Evolutionary conservation across 2,113 vertebrate species (phyloP), one percentile per base, ranked within the genome.

Genomic region (Saimiri boliviensis): DNA sequence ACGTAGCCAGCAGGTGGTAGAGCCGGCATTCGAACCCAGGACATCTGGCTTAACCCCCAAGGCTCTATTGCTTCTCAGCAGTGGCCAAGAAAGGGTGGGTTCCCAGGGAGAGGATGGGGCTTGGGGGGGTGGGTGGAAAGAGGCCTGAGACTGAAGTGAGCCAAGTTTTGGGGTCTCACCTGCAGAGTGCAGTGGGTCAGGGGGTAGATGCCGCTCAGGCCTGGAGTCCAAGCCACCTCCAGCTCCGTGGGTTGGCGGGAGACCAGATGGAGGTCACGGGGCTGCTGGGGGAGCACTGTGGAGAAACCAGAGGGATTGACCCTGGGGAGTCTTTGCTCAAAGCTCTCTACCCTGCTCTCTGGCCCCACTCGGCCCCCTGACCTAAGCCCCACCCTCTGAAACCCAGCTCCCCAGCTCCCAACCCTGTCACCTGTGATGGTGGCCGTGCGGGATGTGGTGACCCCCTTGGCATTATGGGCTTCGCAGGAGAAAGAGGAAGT

Each of bases 401-500:
- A 32, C 63, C 71, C 47, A 35, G 9, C 32, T 60, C 52, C 77
- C 73, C 19, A 5, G 11, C n/a, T 60, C 52, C 77, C 73, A 19
- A 5, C 68, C 23, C 54, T 52, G n/a, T 98, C 70, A 99, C 99
- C 99, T 74, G 98, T 99, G 97, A 99, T 97, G 37, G 98, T 98
- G 9, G 99, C 99, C 0, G 99, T 99, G 32, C 98, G 99, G 2
- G 99, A 99, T 4, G 99, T 99, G 91, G 99, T 98, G 83, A 99
- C 99, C 0, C 99, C 99, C 92, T 99, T 99, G 58, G 95, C 96
- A 35, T 99, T 99, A 49, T 99, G 98, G 52, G 99, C 99, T 95
- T 99, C 99, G 19, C 99, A 99, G 23, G 99, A 99, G 96, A 99
- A 99, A 14, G 98, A 98, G 45, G 99, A 99, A 11, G 99, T 99